Percentiles rank a stretch among this genome's conserved stretches.
These are phyloP conservation scores for Drosophila conformis DNA, from an alignment of 2,888 invertebrate species.

Conservation along the genomic window DNA sequence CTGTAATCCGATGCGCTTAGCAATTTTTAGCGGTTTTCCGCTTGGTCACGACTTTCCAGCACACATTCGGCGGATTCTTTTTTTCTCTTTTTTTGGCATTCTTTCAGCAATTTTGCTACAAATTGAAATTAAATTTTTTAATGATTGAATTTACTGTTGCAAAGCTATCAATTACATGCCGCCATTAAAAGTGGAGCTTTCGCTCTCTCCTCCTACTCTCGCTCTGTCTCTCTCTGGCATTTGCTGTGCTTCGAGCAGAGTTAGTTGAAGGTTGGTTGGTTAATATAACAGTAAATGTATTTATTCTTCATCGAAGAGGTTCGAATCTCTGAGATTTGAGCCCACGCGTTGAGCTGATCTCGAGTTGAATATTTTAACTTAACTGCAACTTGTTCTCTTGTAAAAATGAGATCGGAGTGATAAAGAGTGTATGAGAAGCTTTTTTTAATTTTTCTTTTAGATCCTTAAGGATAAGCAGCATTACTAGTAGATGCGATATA, in stretches of 20 bases:
- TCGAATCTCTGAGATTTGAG: background rate
- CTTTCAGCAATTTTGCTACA: background rate
- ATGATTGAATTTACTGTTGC: background rate
- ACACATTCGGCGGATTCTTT: background rate
- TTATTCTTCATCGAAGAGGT: fast-evolving
- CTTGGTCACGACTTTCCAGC: conserved; percentile 38
- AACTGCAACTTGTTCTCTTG: too few relatives aligned
- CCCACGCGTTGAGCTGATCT: too few relatives aligned
- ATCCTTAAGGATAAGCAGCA: background rate
- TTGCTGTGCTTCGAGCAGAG: background rate
- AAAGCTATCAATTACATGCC: conserved; percentile 1
- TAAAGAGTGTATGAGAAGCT: background rate
- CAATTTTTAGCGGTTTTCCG: conserved; percentile 55
- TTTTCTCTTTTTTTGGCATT: too few relatives aligned
- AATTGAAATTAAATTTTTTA: background rate
- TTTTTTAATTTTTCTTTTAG: too few relatives aligned
- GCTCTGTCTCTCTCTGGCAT: background rate
- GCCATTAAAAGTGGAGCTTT: background rate
- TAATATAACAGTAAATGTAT: background rate
- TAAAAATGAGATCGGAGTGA: too few relatives aligned
- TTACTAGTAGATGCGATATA: background rate
- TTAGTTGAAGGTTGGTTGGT: background rate
- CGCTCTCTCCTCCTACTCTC: too few relatives aligned
- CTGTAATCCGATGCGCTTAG: conserved; percentile 71
- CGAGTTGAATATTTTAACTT: too few relatives aligned